Percentiles rank a stretch among this genome's conserved stretches.
These are phyloP conservation scores for Temnothorax unifasciatus DNA, from an alignment of 2,888 invertebrate genomes.

Conservation along the genomic window DNA sequence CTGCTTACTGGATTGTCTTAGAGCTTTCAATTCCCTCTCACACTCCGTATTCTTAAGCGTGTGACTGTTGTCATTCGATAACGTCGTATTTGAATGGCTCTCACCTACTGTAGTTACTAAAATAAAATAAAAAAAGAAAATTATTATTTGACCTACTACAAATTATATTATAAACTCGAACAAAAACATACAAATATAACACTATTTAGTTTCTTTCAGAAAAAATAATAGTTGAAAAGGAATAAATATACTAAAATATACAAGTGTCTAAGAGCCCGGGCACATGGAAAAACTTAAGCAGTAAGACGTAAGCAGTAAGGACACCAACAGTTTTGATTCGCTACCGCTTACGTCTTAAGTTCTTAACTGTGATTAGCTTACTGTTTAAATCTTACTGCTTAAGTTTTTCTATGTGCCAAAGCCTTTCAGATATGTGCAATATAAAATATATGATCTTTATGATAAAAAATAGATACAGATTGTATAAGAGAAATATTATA, in stretches of 20 bases:
- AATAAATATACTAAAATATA: conserved; percentile 3
- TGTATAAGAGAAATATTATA: background rate
- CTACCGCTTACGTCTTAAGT: no score
- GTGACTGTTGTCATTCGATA: conserved; percentile 71
- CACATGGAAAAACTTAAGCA: no score
- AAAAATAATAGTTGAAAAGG: conserved; percentile 7
- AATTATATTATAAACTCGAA: background rate
- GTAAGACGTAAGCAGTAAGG: no score
- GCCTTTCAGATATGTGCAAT: conserved; percentile 14
- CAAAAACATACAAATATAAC: conserved; percentile 20
- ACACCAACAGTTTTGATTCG: no score
- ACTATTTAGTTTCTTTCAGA: background rate
- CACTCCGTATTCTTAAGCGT: conserved; percentile 81
- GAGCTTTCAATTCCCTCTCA: conserved; percentile 86
- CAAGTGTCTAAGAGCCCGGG: background rate
- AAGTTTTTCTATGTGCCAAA: no score
- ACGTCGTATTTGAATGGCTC: conserved; percentile 65
- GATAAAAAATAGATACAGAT: background rate
- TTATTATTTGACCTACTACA: conserved; percentile 18
- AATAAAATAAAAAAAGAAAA: conserved; percentile 52
- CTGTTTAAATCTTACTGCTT: no score
- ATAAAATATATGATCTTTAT: conserved; percentile 7
- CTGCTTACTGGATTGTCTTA: conserved; percentile 87
- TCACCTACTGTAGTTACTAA: conserved; percentile 76
- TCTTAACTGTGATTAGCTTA: no score